phyloP scores from a whole-genome alignment of 2,797 vertebrate genomes.

The Falco novaeseelandiae region DNA sequence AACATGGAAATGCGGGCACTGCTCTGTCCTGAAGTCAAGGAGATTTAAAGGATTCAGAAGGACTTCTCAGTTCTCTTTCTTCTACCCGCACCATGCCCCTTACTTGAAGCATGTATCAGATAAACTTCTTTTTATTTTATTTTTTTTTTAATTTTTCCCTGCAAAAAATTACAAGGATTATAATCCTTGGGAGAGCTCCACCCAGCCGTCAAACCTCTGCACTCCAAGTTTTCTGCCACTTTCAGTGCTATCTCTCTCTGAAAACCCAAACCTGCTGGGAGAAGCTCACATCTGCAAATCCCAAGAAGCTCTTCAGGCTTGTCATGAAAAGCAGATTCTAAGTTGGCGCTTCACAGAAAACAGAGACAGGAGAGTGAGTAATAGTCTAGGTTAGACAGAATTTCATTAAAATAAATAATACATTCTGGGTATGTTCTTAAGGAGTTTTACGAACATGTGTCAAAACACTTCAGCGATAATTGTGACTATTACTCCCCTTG shows the following conservation, averaged over 20 bases:
- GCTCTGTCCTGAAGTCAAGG: neutral
- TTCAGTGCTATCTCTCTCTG: neutral
- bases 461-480: slow-evolving; percentile 57
- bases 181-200: neutral
- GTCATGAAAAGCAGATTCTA: neutral
- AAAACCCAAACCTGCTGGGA: neutral
- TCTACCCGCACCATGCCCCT: neutral
- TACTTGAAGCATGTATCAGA: neutral
- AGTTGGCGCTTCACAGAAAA: neutral
- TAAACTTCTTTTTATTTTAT: neutral
- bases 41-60: neutral
- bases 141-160: neutral
- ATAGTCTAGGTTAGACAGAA: slow-evolving; percentile 1
- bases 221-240: neutral
- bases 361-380: neutral
- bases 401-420: slow-evolving; percentile 43
- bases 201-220: neutral
- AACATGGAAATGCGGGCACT: neutral
- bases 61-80: neutral
- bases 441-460: neutral
- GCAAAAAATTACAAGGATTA: neutral
- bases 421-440: neutral
- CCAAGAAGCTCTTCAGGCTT: neutral
- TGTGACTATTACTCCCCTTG: slow-evolving; percentile 23
- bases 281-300: neutral